A percentile compares a stretch with the other conserved stretches of the same genome.
These are phyloP conservation scores for Prionailurus bengalensis DNA, from an alignment of 2,113 vertebrate species.

Conservation along the genomic window DNA sequence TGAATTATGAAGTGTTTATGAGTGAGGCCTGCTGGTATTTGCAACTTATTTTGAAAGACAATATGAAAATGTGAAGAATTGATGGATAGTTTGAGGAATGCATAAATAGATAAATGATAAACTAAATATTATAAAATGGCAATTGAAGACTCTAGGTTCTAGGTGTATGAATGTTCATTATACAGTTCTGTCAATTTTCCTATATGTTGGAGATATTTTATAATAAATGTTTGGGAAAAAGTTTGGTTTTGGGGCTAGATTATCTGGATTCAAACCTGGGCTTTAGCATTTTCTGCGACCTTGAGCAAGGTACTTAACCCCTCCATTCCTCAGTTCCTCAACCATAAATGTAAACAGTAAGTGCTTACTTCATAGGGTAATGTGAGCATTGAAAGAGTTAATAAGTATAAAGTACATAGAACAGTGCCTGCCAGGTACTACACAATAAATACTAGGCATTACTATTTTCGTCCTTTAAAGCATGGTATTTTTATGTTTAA, in stretches of 20 bases:
- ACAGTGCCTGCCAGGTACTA: neutral
- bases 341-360: neutral
- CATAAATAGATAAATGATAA: neutral
- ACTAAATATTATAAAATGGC: neutral
- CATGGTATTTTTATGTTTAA: neutral
- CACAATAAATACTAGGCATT: neutral
- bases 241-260: neutral
- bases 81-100: neutral
- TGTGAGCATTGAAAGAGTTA: neutral
- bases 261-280: neutral
- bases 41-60: conserved; percentile 23
- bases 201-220: neutral
- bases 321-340: neutral
- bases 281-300: neutral
- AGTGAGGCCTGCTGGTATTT: neutral
- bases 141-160: neutral
- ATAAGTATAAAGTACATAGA: neutral
- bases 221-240: neutral
- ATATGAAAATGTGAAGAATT: neutral
- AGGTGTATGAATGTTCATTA: neutral
- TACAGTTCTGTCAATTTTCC: neutral
- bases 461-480: neutral
- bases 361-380: neutral
- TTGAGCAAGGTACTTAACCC: neutral
- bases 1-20: neutral